These are phyloP conservation scores for Sceloporus tristichus DNA, from an alignment of 2,113 vertebrate species.

Conservation along the genomic window DNA sequence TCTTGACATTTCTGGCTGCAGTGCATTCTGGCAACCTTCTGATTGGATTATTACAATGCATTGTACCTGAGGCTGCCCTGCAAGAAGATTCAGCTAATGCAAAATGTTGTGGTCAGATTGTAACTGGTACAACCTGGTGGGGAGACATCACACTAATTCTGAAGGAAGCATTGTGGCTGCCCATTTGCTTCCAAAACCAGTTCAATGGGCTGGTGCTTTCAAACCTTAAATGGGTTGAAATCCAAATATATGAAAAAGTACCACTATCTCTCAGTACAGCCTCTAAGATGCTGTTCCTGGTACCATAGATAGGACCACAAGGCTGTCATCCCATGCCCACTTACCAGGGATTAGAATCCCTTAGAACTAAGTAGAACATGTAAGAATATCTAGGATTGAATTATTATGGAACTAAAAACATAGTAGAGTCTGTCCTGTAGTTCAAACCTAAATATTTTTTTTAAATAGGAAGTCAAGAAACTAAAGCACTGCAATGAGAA, in stretches of 20 bases:
- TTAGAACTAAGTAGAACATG: background rate
- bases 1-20: too few species aligned
- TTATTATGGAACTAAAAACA: background rate
- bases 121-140: background rate
- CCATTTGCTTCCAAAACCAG: too few species aligned
- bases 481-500: background rate
- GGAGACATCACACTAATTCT: too few species aligned
- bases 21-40: too few species aligned
- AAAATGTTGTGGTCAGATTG: background rate
- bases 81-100: too few species aligned
- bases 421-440: background rate
- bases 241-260: too few species aligned
- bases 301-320: background rate
- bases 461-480: conserved; percentile 1
- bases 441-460: background rate
- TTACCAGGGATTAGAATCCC: background rate
- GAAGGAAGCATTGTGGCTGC: too few species aligned
- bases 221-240: background rate
- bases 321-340: background rate
- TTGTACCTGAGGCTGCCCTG: too few species aligned
- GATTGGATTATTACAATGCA: too few species aligned
- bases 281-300: too few species aligned
- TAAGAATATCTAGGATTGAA: background rate
- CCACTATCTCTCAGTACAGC: too few species aligned
- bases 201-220: background rate